These are phyloP conservation scores for Enteromius trimaculatus DNA, from an alignment of 2,797 vertebrate species.

Conservation along the genomic window DNA sequence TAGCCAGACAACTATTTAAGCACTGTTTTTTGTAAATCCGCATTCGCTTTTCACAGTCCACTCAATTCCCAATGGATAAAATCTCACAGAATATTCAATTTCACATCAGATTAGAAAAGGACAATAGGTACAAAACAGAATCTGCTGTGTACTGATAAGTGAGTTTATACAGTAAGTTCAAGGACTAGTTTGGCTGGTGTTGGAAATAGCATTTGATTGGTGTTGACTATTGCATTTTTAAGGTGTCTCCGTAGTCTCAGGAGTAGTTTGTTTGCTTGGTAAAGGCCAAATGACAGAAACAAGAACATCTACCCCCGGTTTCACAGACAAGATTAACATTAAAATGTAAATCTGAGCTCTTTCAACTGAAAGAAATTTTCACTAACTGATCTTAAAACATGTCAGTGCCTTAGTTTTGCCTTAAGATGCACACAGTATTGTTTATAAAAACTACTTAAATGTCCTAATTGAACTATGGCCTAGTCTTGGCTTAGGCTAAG, in stretches of 20 bases:
- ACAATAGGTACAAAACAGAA: background rate
- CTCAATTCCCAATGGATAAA: background rate
- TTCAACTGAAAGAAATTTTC: too few species aligned
- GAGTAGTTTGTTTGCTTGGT: background rate
- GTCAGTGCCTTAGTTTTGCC: too few species aligned
- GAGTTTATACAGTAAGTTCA: slow-evolving; percentile 36
- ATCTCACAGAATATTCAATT: background rate
- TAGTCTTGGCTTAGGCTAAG: too few species aligned
- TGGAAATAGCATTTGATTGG: background rate
- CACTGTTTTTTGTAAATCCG: background rate
- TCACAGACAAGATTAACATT: too few species aligned
- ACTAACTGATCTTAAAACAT: too few species aligned
- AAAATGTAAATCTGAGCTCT: too few species aligned
- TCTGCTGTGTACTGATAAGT: background rate
- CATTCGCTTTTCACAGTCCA: background rate
- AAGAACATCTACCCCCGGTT: background rate
- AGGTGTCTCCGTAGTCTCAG: background rate
- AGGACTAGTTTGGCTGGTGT: background rate
- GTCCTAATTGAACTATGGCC: too few species aligned
- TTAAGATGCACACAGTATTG: too few species aligned
- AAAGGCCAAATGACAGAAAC: background rate
- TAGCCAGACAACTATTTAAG: background rate
- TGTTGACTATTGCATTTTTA: background rate
- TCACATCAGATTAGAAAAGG: background rate
- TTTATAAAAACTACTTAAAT: too few species aligned